Evolutionary conservation across 2,113 vertebrate genomes (phyloP).

Genomic region (Hypanus sabinus): DNA sequence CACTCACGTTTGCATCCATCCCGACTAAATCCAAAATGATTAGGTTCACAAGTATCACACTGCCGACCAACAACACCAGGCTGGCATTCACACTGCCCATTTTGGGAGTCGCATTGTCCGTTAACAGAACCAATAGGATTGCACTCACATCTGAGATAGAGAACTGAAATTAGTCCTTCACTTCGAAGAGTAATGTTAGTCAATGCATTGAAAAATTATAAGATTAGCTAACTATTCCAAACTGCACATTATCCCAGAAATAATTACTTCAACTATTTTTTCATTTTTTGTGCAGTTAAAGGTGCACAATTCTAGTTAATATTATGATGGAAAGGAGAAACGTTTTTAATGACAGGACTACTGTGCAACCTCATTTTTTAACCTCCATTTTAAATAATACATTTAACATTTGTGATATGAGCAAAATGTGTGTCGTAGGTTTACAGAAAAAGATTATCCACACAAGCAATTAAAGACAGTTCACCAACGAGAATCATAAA

Average conservation of each 20-base stretch:
- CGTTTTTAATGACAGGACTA: not conserved
- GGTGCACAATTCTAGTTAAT: not conserved
- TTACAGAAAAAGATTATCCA: not conserved
- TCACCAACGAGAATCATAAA: not conserved
- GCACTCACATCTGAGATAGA: slow-evolving; percentile 78
- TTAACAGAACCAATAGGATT: slow-evolving; percentile 80
- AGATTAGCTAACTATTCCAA: not conserved
- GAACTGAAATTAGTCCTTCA: not conserved
- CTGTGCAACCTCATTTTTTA: not conserved
- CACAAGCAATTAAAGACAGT: not conserved
- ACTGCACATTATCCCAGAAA: not conserved
- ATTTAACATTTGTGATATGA: not conserved
- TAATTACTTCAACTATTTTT: not conserved
- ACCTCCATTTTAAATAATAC: not conserved
- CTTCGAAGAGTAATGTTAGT: not conserved
- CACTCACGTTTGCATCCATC: slow-evolving; percentile 94
- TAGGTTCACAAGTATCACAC: slow-evolving; percentile 78
- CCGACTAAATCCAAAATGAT: slow-evolving; percentile 84
- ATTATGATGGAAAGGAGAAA: not conserved
- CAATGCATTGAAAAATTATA: not conserved
- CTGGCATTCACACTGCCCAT: slow-evolving; percentile 90
- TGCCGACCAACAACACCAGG: slow-evolving; percentile 73
- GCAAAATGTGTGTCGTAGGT: not conserved
- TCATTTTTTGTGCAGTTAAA: not conserved
- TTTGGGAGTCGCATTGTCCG: slow-evolving; percentile 79